Evolutionary conservation across 2,797 vertebrate species (phyloP).

Genomic region (Petrocephalus sullivani): DNA sequence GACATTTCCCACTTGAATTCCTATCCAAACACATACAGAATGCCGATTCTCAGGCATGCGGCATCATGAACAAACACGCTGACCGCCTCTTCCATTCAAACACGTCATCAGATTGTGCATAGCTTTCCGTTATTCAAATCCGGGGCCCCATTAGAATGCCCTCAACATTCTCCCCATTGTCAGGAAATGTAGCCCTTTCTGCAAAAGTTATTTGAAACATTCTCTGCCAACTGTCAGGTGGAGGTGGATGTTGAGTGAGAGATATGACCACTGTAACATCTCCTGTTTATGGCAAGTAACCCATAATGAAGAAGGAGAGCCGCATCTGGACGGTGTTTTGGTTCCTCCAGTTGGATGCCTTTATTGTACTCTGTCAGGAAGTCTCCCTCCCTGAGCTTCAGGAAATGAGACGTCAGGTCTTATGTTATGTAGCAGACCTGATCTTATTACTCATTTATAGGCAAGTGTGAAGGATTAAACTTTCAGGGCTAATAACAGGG

Average conservation of each 20-base stretch:
- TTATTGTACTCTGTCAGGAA: neutral
- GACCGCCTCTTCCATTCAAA: neutral
- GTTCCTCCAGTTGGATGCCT: neutral
- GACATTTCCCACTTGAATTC: neutral
- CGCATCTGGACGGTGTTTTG: neutral
- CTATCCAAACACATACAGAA: neutral
- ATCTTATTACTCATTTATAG: constrained; percentile 16
- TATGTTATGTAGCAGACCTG: neutral
- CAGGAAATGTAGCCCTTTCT: neutral
- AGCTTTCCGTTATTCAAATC: neutral
- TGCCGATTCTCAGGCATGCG: neutral
- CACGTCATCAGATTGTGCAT: neutral
- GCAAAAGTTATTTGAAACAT: neutral
- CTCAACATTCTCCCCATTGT: neutral
- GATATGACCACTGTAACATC: neutral
- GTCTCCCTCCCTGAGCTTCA: neutral
- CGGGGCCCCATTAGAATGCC: neutral
- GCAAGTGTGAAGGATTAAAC: constrained; percentile 8
- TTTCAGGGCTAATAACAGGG: neutral
- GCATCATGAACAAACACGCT: neutral
- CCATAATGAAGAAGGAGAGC: neutral
- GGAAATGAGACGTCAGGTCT: constrained; percentile 1
- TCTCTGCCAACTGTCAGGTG: neutral
- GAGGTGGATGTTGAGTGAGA: neutral
- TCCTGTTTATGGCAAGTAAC: neutral